phyloP scores from a whole-genome alignment of 2,888 invertebrate genomes.

The Ferrisia virgata region DNA sequence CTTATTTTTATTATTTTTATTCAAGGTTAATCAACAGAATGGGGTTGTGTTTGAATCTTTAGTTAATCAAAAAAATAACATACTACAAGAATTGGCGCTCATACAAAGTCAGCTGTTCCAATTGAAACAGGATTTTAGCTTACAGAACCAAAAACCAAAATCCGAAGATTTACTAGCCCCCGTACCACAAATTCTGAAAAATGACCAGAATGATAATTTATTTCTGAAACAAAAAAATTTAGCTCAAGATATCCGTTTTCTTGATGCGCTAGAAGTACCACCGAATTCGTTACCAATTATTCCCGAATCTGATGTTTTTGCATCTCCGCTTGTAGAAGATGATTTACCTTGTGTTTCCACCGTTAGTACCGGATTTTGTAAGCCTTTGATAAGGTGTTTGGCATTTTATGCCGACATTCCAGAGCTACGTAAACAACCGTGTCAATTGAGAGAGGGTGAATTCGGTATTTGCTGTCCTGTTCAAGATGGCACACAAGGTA shows the following conservation, averaged over 20 bases:
- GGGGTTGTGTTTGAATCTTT: constrained; percentile 47
- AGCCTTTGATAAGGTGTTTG: constrained; percentile 53
- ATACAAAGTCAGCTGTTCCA: constrained; percentile 49
- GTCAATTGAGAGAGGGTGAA: constrained; percentile 50
- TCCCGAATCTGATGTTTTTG: neutral
- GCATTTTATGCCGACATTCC: constrained; percentile 53
- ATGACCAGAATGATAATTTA: neutral
- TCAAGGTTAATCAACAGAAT: constrained; percentile 48
- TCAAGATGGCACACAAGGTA: neutral
- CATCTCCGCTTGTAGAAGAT: neutral
- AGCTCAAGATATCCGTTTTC: constrained; percentile 45
- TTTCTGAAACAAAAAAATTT: constrained; percentile 20
- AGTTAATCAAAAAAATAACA: constrained; percentile 47
- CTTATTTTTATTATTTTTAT: neutral
- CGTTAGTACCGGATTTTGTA: constrained; percentile 51
- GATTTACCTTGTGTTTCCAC: constrained; percentile 46
- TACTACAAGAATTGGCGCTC: constrained; percentile 48
- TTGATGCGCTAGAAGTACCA: constrained; percentile 19
- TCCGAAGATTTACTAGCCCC: neutral
- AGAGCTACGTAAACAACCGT: constrained; percentile 52
- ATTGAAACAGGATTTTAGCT: constrained; percentile 48
- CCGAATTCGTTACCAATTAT: neutral
- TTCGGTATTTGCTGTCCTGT: constrained; percentile 53
- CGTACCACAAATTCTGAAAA: neutral
- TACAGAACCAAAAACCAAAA: constrained; percentile 46